Conservation (phyloP, 2,888 invertebrate genomes). For the Yponomeuta cagnagella region DNA sequence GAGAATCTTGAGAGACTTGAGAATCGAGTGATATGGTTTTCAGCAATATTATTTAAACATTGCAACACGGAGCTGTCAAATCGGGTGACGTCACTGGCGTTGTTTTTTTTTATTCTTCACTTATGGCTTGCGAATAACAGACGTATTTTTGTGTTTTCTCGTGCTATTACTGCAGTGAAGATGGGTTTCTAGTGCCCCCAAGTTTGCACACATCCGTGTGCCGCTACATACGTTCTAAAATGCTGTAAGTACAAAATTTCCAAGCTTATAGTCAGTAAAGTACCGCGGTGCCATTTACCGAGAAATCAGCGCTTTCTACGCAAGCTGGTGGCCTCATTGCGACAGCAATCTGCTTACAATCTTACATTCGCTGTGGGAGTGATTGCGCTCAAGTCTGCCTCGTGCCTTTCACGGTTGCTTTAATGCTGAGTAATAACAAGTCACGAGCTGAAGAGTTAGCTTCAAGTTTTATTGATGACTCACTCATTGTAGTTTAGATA, state of each 20-base stretch:
- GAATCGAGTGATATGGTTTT: neutral
- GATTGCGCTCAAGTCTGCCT: conserved; percentile 4
- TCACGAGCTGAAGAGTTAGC: neutral
- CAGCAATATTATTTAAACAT: neutral
- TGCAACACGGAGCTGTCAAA: neutral
- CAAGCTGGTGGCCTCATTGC: conserved; percentile 18
- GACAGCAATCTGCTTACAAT: conserved; percentile 18
- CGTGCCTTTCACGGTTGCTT: conserved; percentile 11
- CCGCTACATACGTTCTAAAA: conserved; percentile 76
- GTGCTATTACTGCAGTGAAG: conserved; percentile 75
- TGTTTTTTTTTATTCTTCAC: conserved; percentile 54
- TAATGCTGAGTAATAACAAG: conserved; percentile 3
- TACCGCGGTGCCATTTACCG: conserved; percentile 21
- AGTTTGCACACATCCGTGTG: conserved; percentile 85
- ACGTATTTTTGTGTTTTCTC: conserved; percentile 65
- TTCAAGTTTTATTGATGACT: neutral
- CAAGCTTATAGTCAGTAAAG: conserved; percentile 12
- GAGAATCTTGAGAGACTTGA: too few species aligned
- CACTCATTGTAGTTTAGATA: too few species aligned
- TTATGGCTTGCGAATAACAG: conserved; percentile 56
- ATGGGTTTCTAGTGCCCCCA: conserved; percentile 84
- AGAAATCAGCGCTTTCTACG: conserved; percentile 16
- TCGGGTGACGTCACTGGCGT: conserved; percentile 9
- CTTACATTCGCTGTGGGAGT: conserved; percentile 17
- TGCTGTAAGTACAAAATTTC: conserved; percentile 78